Percentiles rank a stretch among this genome's conserved stretches.
phyloP scores from a whole-genome alignment of 2,888 invertebrate species.

The Zeuzera pyrina region DNA sequence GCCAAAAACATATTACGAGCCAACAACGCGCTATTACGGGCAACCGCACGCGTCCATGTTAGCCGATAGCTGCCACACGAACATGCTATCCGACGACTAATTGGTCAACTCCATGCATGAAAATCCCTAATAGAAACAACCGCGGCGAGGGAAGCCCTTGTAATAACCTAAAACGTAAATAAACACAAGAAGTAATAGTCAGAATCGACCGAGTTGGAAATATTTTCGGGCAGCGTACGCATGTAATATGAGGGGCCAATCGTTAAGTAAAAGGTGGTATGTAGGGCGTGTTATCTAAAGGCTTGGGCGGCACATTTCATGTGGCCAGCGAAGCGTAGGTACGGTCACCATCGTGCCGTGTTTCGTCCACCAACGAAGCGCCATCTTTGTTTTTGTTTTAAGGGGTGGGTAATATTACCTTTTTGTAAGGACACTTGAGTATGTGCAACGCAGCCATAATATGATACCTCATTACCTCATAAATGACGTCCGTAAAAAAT shows the following conservation, averaged over 20 bases:
- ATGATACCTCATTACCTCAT: too few relatives aligned
- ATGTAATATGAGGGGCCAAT: constrained; percentile 31
- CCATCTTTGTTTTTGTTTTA: constrained; percentile 52
- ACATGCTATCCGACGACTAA: constrained; percentile 63
- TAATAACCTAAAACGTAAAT: constrained; percentile 40
- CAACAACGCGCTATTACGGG: constrained; percentile 61
- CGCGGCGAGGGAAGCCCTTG: constrained; percentile 39
- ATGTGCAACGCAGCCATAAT: too few relatives aligned
- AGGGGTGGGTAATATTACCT: constrained; percentile 35
- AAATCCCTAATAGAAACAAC: constrained; percentile 55
- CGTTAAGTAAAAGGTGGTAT: constrained; percentile 36
- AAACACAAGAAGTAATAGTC: constrained; percentile 23
- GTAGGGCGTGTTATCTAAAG: constrained; percentile 52
- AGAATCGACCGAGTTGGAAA: constrained; percentile 18
- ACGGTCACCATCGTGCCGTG: constrained; percentile 45
- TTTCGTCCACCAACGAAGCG: constrained; percentile 33
- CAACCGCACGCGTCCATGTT: constrained; percentile 57
- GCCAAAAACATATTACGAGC: constrained; percentile 65
- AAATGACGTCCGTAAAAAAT: too few relatives aligned
- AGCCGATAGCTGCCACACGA: constrained; percentile 54
- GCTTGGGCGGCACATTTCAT: constrained; percentile 53
- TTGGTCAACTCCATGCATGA: constrained; percentile 60
- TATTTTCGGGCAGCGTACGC: constrained; percentile 24
- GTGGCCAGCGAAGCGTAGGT: constrained; percentile 50
- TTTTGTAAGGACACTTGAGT: too few relatives aligned